Evolutionary conservation across 2,888 invertebrate species (phyloP), one percentile per base, ranked within the genome.

Genomic region (Dugesia japonica): DNA sequence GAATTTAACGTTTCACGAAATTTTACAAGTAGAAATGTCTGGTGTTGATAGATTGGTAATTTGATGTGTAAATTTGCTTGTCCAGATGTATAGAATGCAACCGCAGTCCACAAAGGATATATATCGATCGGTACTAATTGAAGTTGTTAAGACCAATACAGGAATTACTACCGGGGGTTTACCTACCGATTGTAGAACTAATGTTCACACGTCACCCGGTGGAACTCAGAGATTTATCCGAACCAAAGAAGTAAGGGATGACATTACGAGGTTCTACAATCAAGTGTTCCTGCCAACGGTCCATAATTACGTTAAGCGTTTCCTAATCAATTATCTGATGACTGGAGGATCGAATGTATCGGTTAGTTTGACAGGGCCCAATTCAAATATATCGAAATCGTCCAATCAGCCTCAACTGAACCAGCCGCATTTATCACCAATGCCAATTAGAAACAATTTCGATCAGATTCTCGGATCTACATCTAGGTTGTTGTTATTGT

Each of bases 221-320:
- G 28, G 71, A 72, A 73, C 28, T 17, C 20, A 20, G 15, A 4
- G 28, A 73, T 4, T 31, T 13, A 28, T 76, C 13, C 42, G 38
- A 7, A 26, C 28, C 7, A 75, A 31, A 28, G 88, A 88, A 80
- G 88, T 89, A 81, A 87, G 91, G 80, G 92, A 91, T 17, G 94
- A 95, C 86, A 88, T 97, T 78, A 94, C 95, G 80, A 89, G 89
- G 82, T 97, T 95, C 85, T 98, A 98, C 85, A 98, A 98, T 84
- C 76, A 79, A 79, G 84, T 84, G 23, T 77, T 77, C 56, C 28
- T 76, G 27, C 76, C 76, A 38, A n/a, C 23, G 15, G 26, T 76
- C 1, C 23, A 28, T 23, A 26, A 76, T 7, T 76, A 33, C 42
- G 27, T 91, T 42, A 23, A 72, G 9, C n/a, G 56, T 1, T 74